Evolutionary conservation across 1,140 invertebrate species (phyloP), one percentile per base, ranked within the genome.

Genomic region (Atta cephalotes): DNA sequence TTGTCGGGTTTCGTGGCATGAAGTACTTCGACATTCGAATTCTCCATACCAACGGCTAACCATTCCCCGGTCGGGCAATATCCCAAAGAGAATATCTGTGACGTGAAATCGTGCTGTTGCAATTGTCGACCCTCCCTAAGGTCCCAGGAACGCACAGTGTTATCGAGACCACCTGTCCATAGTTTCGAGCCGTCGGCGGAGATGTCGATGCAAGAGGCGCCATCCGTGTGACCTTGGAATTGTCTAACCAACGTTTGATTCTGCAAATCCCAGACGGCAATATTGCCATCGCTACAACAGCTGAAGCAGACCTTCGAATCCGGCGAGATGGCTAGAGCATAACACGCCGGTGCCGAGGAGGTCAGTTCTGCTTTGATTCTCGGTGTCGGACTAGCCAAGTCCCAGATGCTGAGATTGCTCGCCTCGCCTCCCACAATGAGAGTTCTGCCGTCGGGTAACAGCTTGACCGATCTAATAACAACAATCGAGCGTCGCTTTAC

Each of bases 11-110:
- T 99, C 81, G 97, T 97, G 76, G 98, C 98, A 95, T 99, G 98
- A 53, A 99, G 95, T 10, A 99, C 98, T 93, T 99, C 99, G 49
- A 99, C 99, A 95, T 99, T 98, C n/a, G 98, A 99, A 94, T 98
- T 99, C 95, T 99, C 99, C 99, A 99, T 99, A 71, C 99, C 99
- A 18, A 99, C 99, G 9, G 99, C 99, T 49, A 99, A 95, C 99
- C 99, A 99, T 86, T 99, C 99, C 0, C 99, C 99, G 58, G 98
- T 98, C 1, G 99, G 99, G 96, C 99, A 99, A 94, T 99, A 99
- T 58, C 99, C 99, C 9, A 99, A 96, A 14, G 99, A 99, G 96
- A 99, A 98, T 91, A 98, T 98, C 96, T 99, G 99, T 86, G 98
- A 98, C 92, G 97, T 97, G 94, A 99, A 99, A 94, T 99, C 98